phyloP scores from a whole-genome alignment of 1,140 invertebrate genomes.

The Stenopsyche tienmushanensis region DNA sequence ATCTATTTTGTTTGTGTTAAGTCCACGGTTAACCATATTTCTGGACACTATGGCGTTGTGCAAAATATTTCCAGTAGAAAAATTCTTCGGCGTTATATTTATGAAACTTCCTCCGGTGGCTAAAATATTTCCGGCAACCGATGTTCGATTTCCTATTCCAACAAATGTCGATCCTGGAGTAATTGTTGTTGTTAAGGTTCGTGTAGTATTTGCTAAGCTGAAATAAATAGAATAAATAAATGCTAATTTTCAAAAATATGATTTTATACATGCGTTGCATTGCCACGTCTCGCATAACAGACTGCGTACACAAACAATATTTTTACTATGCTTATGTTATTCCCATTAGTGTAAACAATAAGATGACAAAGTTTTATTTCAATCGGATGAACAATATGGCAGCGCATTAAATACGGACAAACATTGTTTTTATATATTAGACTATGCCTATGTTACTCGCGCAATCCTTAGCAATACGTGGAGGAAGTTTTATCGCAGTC shows the following conservation, averaged over 20 bases:
- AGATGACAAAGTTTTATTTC: no score
- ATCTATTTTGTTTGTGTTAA: conserved; percentile 28
- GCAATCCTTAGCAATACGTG: no score
- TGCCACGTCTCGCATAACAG: not conserved
- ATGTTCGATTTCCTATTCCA: conserved; percentile 50
- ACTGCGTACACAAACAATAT: no score
- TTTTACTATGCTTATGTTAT: no score
- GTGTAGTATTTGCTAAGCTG: conserved; percentile 53
- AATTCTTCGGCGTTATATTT: conserved; percentile 53
- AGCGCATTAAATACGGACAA: no score
- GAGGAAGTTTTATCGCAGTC: no score
- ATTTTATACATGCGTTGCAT: not conserved
- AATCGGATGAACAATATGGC: no score
- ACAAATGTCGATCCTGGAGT: conserved; percentile 51
- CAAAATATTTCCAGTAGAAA: conserved; percentile 54
- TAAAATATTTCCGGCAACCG: conserved; percentile 45
- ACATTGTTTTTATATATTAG: no score
- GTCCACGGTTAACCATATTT: conserved; percentile 39
- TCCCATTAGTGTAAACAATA: no score
- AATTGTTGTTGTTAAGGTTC: conserved; percentile 53
- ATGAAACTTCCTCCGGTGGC: conserved; percentile 48
- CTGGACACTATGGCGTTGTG: conserved; percentile 55
- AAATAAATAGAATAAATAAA: conserved; percentile 28
- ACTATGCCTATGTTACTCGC: no score
- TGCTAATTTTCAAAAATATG: not conserved